Percentiles rank a stretch among this genome's conserved stretches.
phyloP scores from a whole-genome alignment of 2,888 invertebrate species.

The Leptothorax acervorum region DNA sequence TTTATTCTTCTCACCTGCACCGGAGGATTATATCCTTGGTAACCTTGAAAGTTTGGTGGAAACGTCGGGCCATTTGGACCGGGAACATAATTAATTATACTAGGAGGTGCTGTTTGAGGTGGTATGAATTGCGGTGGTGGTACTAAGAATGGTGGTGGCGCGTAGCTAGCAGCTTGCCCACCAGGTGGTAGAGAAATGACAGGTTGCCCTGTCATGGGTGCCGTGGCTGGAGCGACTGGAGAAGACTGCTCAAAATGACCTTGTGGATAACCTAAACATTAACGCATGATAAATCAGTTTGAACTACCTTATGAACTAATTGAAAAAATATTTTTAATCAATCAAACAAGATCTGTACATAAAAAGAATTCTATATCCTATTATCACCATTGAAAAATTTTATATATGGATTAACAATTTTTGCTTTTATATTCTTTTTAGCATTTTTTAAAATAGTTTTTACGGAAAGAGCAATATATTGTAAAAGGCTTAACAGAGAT shows the following conservation, averaged over 20 bases:
- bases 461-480: background rate
- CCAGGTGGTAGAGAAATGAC: slow-evolving; percentile 82
- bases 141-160: slow-evolving; percentile 83
- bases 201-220: slow-evolving; percentile 81
- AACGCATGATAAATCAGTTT: background rate
- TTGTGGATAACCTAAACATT: slow-evolving; percentile 79
- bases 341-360: background rate
- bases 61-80: slow-evolving; percentile 83
- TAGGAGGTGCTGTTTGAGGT: slow-evolving; percentile 83
- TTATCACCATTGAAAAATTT: background rate
- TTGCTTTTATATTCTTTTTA: background rate
- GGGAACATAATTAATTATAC: slow-evolving; percentile 83
- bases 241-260: slow-evolving; percentile 82
- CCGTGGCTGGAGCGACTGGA: slow-evolving; percentile 79
- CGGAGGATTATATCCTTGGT: slow-evolving; percentile 82
- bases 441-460: background rate
- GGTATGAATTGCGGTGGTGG: slow-evolving; percentile 84
- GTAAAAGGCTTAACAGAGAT: background rate
- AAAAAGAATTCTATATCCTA: background rate
- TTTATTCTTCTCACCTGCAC: slow-evolving; percentile 75
- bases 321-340: slow-evolving; percentile 17
- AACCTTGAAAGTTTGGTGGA: slow-evolving; percentile 82
- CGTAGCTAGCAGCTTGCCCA: slow-evolving; percentile 79
- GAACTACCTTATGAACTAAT: background rate
- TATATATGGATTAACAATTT: background rate